Evolutionary conservation across 2,797 vertebrate genomes (phyloP), one percentile per base, ranked within the genome.

Genomic region (Scarus forsteni): DNA sequence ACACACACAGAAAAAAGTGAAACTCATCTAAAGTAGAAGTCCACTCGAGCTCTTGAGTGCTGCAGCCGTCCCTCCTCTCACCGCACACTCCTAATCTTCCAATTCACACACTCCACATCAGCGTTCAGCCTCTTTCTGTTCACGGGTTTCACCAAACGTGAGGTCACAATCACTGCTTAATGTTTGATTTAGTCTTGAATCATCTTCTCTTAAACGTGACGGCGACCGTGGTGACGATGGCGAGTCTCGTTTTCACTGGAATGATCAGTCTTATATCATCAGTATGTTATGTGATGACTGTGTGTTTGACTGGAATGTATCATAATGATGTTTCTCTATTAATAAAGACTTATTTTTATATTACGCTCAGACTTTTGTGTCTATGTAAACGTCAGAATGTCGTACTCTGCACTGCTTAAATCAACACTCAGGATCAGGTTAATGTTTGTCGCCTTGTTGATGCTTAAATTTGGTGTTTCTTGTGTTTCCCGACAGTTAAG

Each of bases 311-410:
- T 81, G 60, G 77, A 90, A 90, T 90, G 87, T 85, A 80, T 86
- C 84, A 85, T 79, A 83, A 88, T 81, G 84, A 84, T 63, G 79
- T 92, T 90, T 88, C 81, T 90, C 77, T 81, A 90, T 84, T 53
- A 92, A 92, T 92, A 91, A 92, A 92, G 82, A 87, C 77, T 72
- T 91, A 92, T 92, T 90, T 93, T 92, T 88, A 73, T 90, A 92
- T 51, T 82, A 79, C 50, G 69, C 72, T 39, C 39, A 64, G 75
- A 46, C 40, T 55, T 39, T 0, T 50, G 52, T 69, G 60, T 13
- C 52, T 71, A 45, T 73, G 3, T 66, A 7, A 16, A 3, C 64
- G 13, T 16, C 1, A 45, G 7, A 6, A 36, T 16, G 5, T 27
- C 12, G 36, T 7, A 27, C 18, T 13, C 0, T 7, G 7, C n/a